Conservation (phyloP, 2,113 vertebrate genomes). For the Calyptommatus sinebrachiatus region DNA sequence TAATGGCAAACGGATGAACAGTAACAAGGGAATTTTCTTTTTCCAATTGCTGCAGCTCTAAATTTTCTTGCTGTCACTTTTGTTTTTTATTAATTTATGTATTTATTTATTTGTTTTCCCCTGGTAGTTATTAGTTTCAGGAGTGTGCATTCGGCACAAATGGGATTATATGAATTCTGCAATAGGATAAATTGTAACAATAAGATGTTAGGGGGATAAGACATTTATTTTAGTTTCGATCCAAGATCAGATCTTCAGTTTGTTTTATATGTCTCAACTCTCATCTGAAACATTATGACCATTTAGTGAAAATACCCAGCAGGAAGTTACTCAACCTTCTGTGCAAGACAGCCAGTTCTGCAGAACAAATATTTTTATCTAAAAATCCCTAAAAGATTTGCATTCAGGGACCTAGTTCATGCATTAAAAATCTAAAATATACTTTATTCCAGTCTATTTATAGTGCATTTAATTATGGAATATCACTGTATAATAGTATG, state of each 20-base stretch:
- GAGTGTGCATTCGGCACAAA: background rate
- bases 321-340: background rate
- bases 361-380: background rate
- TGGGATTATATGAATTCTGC: conserved; percentile 35
- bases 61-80: conserved; percentile 34
- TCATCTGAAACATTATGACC: conserved; percentile 27
- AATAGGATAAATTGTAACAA: conserved; percentile 28
- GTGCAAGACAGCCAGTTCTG: background rate
- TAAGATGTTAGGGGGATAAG: conserved; percentile 23
- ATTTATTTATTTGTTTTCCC: conserved; percentile 39
- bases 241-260: background rate
- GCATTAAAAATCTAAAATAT: background rate
- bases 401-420: conserved; percentile 4
- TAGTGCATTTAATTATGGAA: background rate
- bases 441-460: conserved; percentile 3
- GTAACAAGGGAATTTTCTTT: conserved; percentile 22
- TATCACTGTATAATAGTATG: background rate
- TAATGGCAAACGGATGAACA: conserved; percentile 44
- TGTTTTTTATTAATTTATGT: conserved; percentile 17
- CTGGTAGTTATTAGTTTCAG: conserved; percentile 23
- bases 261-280: conserved; percentile 29
- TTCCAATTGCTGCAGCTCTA: conserved; percentile 15
- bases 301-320: background rate
- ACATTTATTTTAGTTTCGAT: conserved; percentile 4
- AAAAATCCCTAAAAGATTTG: conserved; percentile 5